These are phyloP conservation scores for Ganaspis sp. DNA, from an alignment of 1,140 invertebrate genomes.

Conservation along the genomic window DNA sequence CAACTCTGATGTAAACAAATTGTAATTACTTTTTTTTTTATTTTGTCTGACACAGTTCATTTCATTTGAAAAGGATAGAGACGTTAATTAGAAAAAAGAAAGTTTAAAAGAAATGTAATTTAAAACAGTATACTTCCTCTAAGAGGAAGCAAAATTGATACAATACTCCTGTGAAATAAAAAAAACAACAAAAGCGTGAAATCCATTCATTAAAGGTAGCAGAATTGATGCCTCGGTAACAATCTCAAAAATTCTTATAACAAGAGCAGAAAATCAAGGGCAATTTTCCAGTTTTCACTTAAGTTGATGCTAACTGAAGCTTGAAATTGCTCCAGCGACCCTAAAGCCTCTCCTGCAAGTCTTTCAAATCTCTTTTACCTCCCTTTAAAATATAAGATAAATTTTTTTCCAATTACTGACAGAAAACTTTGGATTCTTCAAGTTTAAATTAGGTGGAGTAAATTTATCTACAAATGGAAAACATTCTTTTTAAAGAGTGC, in stretches of 20 bases:
- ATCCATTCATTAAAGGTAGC: not conserved
- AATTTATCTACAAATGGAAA: not conserved
- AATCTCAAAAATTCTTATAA: not conserved
- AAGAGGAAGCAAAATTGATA: too few relatives aligned
- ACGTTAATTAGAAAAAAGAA: too few relatives aligned
- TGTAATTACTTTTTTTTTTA: too few relatives aligned
- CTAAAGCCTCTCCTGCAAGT: conserved; percentile 17
- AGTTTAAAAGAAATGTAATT: too few relatives aligned
- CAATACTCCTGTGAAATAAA: too few relatives aligned
- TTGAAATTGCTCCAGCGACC: conserved; percentile 3
- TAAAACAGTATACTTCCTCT: too few relatives aligned
- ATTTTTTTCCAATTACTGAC: not conserved
- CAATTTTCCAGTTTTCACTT: conserved; percentile 23
- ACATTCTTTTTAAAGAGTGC: not conserved
- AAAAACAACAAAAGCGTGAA: not conserved
- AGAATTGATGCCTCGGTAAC: not conserved
- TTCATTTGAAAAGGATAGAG: too few relatives aligned
- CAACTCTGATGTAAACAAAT: too few relatives aligned
- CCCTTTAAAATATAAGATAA: not conserved
- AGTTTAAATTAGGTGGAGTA: not conserved
- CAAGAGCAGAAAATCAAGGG: not conserved
- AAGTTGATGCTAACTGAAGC: conserved; percentile 18
- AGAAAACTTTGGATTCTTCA: not conserved
- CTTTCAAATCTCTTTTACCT: conserved; percentile 7
- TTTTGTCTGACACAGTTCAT: too few relatives aligned